These are phyloP conservation scores for Oryzias javanicus DNA, from an alignment of 2,113 vertebrate species.

Conservation along the genomic window DNA sequence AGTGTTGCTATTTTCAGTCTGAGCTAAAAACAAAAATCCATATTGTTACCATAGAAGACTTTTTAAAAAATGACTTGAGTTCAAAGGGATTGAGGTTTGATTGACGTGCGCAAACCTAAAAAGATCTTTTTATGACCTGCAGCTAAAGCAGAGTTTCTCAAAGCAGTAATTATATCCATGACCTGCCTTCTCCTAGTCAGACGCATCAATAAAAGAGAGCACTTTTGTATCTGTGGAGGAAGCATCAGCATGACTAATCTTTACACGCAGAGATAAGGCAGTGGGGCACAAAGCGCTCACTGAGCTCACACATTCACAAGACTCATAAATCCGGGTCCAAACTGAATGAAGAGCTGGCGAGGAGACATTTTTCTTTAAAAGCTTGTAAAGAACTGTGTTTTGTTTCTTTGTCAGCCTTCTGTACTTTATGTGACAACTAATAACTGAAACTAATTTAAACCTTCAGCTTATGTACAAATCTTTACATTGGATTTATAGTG, in stretches of 20 bases:
- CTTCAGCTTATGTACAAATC: neutral
- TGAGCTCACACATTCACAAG: conserved; percentile 28
- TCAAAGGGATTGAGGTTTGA: conserved; percentile 40
- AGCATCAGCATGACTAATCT: conserved; percentile 57
- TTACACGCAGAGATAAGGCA: conserved; percentile 45
- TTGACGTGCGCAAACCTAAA: conserved; percentile 32
- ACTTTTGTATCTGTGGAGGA: conserved; percentile 43
- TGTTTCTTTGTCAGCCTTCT: conserved; percentile 4
- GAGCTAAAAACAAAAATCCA: conserved; percentile 13
- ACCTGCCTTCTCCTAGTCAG: conserved; percentile 33
- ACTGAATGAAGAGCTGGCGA: conserved; percentile 10
- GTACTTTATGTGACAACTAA: conserved; percentile 2
- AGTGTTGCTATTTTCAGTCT: neutral
- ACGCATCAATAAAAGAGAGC: conserved; percentile 35
- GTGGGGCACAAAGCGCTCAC: conserved; percentile 39
- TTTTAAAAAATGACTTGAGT: conserved; percentile 30
- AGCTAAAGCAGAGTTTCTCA: conserved; percentile 44
- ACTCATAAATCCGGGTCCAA: conserved; percentile 6
- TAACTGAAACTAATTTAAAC: conserved; percentile 11
- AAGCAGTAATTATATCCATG: conserved; percentile 51
- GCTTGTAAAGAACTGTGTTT: conserved; percentile 12
- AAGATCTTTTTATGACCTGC: conserved; percentile 45
- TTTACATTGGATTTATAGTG: neutral
- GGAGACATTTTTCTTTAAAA: conserved; percentile 23
- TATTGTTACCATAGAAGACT: conserved; percentile 24